Evolutionary conservation across 1,140 invertebrate species (phyloP).

Genomic region (Diorhabda sublineata): DNA sequence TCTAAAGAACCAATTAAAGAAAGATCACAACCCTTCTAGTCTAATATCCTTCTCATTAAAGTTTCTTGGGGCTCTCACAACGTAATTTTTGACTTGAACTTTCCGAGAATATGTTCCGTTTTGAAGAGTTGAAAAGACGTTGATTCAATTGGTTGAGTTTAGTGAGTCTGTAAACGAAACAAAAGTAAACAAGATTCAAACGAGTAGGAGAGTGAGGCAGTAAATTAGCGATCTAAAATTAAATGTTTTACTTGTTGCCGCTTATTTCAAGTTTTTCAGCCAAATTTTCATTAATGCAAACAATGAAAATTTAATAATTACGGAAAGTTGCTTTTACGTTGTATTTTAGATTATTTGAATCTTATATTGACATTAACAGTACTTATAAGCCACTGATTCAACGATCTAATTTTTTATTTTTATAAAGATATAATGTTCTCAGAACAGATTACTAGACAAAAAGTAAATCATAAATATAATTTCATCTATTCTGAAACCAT

Average conservation of each 20-base stretch:
- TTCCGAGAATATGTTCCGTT: background rate
- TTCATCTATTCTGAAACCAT: too few relatives aligned
- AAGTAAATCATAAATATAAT: too few relatives aligned
- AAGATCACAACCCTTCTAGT: background rate
- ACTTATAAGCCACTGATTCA: too few relatives aligned
- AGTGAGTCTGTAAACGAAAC: background rate
- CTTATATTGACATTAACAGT: too few relatives aligned
- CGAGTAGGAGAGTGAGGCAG: background rate
- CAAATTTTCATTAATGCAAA: too few relatives aligned
- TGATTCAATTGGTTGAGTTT: background rate
- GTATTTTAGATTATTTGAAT: too few relatives aligned
- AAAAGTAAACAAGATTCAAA: background rate
- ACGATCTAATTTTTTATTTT: too few relatives aligned
- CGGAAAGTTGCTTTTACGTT: too few relatives aligned
- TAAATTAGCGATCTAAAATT: background rate
- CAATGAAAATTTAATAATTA: too few relatives aligned
- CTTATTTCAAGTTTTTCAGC: background rate
- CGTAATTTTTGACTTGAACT: background rate
- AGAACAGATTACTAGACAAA: too few relatives aligned
- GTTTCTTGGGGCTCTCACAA: background rate
- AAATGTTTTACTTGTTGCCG: background rate
- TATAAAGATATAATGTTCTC: too few relatives aligned
- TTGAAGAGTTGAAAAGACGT: background rate
- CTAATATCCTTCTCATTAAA: constrained; percentile 3
- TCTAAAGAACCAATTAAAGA: background rate